phyloP scores from a whole-genome alignment of 2,113 vertebrate species.

The Bothrops jararaca region DNA sequence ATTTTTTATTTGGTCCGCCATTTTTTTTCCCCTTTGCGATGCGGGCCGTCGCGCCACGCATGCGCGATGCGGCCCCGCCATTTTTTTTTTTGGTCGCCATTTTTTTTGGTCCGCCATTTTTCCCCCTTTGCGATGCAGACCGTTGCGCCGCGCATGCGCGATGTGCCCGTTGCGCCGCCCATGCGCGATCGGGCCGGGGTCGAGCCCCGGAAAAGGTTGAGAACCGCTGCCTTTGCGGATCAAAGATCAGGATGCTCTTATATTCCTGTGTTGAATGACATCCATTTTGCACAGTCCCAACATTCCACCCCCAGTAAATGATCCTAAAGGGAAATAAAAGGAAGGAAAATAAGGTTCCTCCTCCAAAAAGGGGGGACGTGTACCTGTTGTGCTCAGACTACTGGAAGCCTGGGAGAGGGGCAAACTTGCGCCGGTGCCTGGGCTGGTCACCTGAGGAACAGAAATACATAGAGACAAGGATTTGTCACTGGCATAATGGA shows the following conservation, averaged over 20 bases:
- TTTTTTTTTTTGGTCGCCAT: too few species aligned
- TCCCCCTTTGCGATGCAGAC: too few species aligned
- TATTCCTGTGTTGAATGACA: neutral
- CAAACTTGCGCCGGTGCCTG: slow-evolving; percentile 60
- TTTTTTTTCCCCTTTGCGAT: too few species aligned
- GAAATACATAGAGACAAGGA: neutral
- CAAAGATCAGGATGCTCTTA: neutral
- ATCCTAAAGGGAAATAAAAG: neutral
- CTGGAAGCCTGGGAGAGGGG: slow-evolving; percentile 82
- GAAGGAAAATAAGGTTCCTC: neutral
- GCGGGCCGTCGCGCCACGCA: too few species aligned
- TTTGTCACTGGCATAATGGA: neutral
- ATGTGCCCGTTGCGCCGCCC: too few species aligned
- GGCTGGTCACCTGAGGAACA: slow-evolving; percentile 61
- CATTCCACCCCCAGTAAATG: neutral
- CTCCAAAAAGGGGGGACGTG: neutral
- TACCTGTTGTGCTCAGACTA: slow-evolving; percentile 87
- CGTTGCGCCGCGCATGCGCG: too few species aligned
- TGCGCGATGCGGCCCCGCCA: too few species aligned
- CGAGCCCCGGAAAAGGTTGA: too few species aligned
- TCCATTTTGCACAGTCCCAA: slow-evolving; percentile 14
- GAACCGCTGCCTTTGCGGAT: neutral
- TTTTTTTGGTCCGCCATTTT: too few species aligned
- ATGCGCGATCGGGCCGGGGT: too few species aligned
- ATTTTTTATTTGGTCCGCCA: too few species aligned